Evolutionary conservation across 1,140 invertebrate species (phyloP), one percentile per base, ranked within the genome.

Genomic region (Subanguina moxae): DNA sequence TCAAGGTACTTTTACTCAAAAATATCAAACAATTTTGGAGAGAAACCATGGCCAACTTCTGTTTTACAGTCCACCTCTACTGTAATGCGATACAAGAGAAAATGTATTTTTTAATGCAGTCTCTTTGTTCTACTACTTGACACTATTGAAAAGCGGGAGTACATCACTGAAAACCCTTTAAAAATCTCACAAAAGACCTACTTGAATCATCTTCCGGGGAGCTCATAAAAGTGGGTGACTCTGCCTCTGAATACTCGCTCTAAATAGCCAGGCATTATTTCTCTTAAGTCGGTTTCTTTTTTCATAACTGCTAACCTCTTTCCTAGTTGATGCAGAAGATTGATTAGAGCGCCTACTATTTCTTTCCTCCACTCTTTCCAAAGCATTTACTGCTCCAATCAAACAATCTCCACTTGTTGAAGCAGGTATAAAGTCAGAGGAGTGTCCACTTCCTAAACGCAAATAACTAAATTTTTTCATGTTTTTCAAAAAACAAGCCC

Each of bases 141-240:
- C n/a, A n/a, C n/a, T n/a, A n/a, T n/a, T n/a, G n/a, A n/a, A n/a
- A n/a, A n/a, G n/a, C n/a, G n/a, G n/a, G n/a, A n/a, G n/a, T n/a
- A n/a, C n/a, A n/a, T n/a, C n/a, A n/a, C n/a, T n/a, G n/a, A n/a
- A n/a, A n/a, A n/a, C n/a, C n/a, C n/a, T n/a, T n/a, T n/a, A n/a
- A 38, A 38, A 38, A 5, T 11, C n/a, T 21, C 13, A 48, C 1
- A 65, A 64, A 25, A 68, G 70, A 77, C 80, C 65, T 61, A 80
- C 78, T 80, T 57, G 72, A 57, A 57, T 80, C 78, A 38, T 80
- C 78, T 43, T 80, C 78, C 9, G 78, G 80, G 11, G 75, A 78
- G 52, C 64, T 74, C 78, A 80, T 78, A 46, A 82, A 80, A 38
- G 78, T 72, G 0, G 78, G 65, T 32, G 74, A 77, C 64, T 48